These are phyloP conservation scores for Barnardius zonarius DNA, from an alignment of 2,113 vertebrate species.

Conservation along the genomic window DNA sequence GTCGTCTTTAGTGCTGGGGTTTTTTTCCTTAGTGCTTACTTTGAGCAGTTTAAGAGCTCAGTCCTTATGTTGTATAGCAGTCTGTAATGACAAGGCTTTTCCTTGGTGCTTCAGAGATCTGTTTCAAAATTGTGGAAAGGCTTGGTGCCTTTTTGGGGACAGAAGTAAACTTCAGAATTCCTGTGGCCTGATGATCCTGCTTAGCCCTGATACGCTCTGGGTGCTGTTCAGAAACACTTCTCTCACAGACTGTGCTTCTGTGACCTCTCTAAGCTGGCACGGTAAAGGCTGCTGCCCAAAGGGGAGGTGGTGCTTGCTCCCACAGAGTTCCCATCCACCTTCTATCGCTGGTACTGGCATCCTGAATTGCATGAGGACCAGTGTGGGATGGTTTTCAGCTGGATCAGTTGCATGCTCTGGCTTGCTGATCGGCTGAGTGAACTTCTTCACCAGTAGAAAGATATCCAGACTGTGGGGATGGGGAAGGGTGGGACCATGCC, in stretches of 20 bases:
- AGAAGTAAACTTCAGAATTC: not conserved
- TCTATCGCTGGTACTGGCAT: fast-evolving
- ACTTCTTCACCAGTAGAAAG: not conserved
- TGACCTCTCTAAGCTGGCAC: not conserved
- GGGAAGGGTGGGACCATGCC: not conserved
- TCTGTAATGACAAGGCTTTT: not conserved
- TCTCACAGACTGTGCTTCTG: not conserved
- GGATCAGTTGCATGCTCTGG: not conserved
- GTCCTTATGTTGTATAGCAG: not conserved
- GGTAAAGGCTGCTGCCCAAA: not conserved
- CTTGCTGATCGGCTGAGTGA: no score
- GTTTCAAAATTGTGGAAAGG: not conserved
- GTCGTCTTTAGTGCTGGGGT: not conserved
- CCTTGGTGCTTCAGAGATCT: not conserved
- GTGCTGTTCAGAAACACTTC: not conserved
- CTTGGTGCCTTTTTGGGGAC: not conserved
- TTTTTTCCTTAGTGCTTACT: not conserved
- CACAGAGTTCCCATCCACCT: not conserved
- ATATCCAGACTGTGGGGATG: not conserved
- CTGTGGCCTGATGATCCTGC: not conserved
- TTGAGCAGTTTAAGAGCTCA: not conserved
- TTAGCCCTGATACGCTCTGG: not conserved
- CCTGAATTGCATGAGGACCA: not conserved
- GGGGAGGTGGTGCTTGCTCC: not conserved
- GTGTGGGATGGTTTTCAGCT: not conserved